Conservation (phyloP, 2,888 invertebrate species). For the Magallana nippona region DNA sequence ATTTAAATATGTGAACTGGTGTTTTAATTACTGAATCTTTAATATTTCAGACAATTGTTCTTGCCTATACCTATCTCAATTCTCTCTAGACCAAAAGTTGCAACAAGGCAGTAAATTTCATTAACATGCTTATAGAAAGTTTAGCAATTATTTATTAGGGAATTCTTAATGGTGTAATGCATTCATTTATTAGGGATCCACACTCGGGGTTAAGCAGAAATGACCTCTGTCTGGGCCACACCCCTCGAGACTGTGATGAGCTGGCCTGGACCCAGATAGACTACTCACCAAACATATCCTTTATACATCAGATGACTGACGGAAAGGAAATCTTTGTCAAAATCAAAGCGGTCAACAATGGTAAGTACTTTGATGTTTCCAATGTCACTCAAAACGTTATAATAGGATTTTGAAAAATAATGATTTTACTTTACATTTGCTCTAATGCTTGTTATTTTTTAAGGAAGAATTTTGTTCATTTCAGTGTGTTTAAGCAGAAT, state of each 20-base stretch:
- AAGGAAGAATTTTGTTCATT: not conserved
- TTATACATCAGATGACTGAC: slow-evolving; percentile 58
- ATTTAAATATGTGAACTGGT: too few relatives aligned
- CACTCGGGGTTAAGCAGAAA: slow-evolving; percentile 65
- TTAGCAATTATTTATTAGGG: slow-evolving; percentile 54
- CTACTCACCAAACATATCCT: slow-evolving; percentile 46
- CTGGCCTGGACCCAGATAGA: slow-evolving; percentile 53
- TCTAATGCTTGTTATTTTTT: not conserved
- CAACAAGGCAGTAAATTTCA: too few relatives aligned
- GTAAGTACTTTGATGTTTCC: slow-evolving; percentile 47
- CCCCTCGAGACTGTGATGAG: slow-evolving; percentile 59
- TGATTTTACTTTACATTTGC: too few relatives aligned
- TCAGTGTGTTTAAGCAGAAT: too few relatives aligned
- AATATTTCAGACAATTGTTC: too few relatives aligned
- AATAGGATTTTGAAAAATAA: too few relatives aligned
- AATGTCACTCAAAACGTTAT: too few relatives aligned
- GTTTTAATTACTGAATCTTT: not conserved
- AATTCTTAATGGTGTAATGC: too few relatives aligned
- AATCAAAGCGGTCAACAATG: slow-evolving; percentile 67
- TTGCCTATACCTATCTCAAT: too few relatives aligned
- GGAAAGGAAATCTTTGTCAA: slow-evolving; percentile 70
- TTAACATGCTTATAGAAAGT: too few relatives aligned
- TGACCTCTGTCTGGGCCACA: slow-evolving; percentile 66
- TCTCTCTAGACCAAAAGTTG: too few relatives aligned
- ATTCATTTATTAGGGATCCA: slow-evolving; percentile 60